Evolutionary conservation across 2,797 vertebrate species (phyloP), one percentile per base, ranked within the genome.

Genomic region (Phalloptychus januarius): DNA sequence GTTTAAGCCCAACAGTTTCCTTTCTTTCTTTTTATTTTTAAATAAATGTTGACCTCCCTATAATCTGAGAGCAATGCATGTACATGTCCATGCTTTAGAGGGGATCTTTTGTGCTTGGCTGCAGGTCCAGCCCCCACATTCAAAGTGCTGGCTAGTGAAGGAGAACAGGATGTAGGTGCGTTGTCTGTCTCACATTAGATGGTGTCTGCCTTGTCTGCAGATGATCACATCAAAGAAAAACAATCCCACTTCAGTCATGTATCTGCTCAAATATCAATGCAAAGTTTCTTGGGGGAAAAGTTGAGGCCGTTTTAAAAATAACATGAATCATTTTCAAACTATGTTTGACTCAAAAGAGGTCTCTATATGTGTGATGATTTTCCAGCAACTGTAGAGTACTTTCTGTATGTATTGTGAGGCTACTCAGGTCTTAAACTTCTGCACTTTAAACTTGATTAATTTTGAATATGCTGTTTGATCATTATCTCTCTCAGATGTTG

Each of bases 391-490:
- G 28, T 77, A 86, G 84, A 83, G 86, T 58, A 72, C 69, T 80
- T 77, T 75, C 67, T 75, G 84, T 83, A 72, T 84, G 82, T 74
- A 52, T 48, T 63, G 44, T 67, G 48, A 15, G 38, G 28, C 72
- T 82, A 56, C 82, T 89, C 63, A 52, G 58, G 69, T 79, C 65
- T 84, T 79, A 78, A 72, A 61, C 75, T 77, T 86, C 83, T 75
- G 82, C 71, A 72, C 74, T 74, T 89, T 78, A 82, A 81, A 84
- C 89, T 78, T 88, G 80, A 90, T 91, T 86, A 91, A 90, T 91
- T 86, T 85, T 86, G 83, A 91, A 90, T 83, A 79, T 85, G 88
- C 92, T 87, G 86, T 89, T 88, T 90, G 88, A 91, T 90, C 86
- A 77, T 78, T 71, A 1, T 31, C 80, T 80, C 79, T 65, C 71